These are phyloP conservation scores for Criorhina ranunculi DNA, from an alignment of 2,888 invertebrate genomes.

Conservation along the genomic window DNA sequence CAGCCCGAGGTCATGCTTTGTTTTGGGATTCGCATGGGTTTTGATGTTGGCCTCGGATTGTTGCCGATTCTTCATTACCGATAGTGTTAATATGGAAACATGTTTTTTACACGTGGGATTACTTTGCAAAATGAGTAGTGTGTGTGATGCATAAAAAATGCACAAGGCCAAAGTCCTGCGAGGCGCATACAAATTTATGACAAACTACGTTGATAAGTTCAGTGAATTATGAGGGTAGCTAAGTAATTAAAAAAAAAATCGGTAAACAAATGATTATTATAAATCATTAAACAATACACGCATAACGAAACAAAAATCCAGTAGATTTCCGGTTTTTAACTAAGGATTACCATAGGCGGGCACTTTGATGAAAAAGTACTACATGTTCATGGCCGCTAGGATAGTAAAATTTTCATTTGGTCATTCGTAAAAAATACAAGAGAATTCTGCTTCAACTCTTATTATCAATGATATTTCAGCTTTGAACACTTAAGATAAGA, in stretches of 20 bases:
- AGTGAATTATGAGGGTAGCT: slow-evolving; percentile 35
- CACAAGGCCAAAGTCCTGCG: slow-evolving; percentile 5
- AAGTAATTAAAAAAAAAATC: slow-evolving; percentile 21
- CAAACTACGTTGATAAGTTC: slow-evolving; percentile 23
- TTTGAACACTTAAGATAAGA: too few relatives aligned
- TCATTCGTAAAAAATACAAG: too few relatives aligned
- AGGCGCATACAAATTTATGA: slow-evolving; percentile 34
- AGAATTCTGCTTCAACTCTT: too few relatives aligned
- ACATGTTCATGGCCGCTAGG: too few relatives aligned
- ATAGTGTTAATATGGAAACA: slow-evolving; percentile 62
- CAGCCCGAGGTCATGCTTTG: slow-evolving; percentile 29
- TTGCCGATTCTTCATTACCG: slow-evolving; percentile 58
- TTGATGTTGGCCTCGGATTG: slow-evolving; percentile 44
- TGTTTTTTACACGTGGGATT: slow-evolving; percentile 66
- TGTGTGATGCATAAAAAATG: background rate
- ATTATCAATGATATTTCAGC: too few relatives aligned
- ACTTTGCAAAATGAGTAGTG: slow-evolving; percentile 48
- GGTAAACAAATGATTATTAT: slow-evolving; percentile 5
- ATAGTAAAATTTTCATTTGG: too few relatives aligned
- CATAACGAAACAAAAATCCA: too few relatives aligned
- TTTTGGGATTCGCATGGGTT: slow-evolving; percentile 42
- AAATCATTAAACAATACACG: slow-evolving; percentile 8
- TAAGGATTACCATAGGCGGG: too few relatives aligned
- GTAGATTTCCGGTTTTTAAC: too few relatives aligned
- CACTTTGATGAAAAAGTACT: too few relatives aligned